These are phyloP conservation scores for Aurelia aurita DNA, from an alignment of 30 jellyfish, hydroid and myxozoan species.

Conservation along the genomic window DNA sequence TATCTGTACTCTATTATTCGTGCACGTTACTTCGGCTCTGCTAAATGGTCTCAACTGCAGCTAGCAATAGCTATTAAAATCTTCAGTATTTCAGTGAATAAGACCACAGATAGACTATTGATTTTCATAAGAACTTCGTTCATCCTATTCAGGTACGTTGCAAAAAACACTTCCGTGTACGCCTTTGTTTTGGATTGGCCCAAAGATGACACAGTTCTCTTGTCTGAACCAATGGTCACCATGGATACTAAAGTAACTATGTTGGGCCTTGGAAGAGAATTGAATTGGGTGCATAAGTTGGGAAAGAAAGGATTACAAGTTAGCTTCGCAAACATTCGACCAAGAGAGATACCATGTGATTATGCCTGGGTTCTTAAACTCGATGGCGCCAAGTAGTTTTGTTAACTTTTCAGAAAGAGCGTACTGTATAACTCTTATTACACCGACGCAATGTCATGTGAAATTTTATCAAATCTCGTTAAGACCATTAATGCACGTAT, in stretches of 20 bases:
- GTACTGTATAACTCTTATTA: too few species aligned
- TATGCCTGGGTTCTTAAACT: constrained; percentile 54
- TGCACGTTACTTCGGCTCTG: too few species aligned
- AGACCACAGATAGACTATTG: too few species aligned
- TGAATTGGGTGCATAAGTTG: constrained; percentile 37
- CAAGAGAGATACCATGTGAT: constrained; percentile 44
- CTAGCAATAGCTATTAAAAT: too few species aligned
- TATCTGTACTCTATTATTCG: too few species aligned
- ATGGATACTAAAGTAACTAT: constrained; percentile 37
- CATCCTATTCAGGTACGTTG: constrained; percentile 68
- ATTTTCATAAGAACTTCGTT: neutral
- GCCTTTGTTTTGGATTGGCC: constrained; percentile 86
- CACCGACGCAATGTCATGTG: too few species aligned
- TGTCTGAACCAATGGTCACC: constrained; percentile 68
- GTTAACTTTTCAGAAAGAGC: too few species aligned
- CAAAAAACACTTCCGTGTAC: constrained; percentile 41
- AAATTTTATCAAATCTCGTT: too few species aligned
- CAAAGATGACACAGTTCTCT: constrained; percentile 22
- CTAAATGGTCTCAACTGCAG: too few species aligned
- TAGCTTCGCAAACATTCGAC: constrained; percentile 31
- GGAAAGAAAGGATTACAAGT: constrained; percentile 44
- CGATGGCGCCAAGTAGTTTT: constrained; percentile 13
- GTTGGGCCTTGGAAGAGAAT: constrained; percentile 52
- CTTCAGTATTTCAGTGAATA: too few species aligned
- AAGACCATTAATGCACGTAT: too few species aligned